A percentile compares a stretch with the other conserved stretches of the same genome.
These are phyloP conservation scores for Tragelaphus scriptus DNA, from an alignment of 2,113 vertebrate species.

Conservation along the genomic window DNA sequence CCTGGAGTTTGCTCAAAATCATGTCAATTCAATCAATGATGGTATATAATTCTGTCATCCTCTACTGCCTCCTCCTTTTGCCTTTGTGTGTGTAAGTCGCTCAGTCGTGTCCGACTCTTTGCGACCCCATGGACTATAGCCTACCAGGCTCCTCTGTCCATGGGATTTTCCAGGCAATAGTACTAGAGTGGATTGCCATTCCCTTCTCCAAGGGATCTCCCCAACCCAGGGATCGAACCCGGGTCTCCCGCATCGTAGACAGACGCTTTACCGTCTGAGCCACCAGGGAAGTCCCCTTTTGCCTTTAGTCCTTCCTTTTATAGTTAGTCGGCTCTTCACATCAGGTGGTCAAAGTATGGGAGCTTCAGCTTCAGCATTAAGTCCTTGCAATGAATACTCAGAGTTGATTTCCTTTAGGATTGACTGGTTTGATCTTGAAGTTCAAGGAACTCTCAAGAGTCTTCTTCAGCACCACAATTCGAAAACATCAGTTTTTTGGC, in stretches of 20 bases:
- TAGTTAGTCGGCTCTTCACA: background rate
- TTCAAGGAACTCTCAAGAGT: background rate
- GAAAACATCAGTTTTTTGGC: background rate
- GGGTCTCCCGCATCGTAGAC: too few species aligned
- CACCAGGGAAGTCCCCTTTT: too few species aligned
- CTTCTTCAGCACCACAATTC: background rate
- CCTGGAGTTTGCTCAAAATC: background rate
- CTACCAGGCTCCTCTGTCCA: too few species aligned
- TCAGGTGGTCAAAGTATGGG: background rate
- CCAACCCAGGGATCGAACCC: too few species aligned
- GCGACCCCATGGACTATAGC: too few species aligned
- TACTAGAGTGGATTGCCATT: too few species aligned
- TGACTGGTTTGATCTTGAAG: background rate
- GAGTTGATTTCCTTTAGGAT: background rate
- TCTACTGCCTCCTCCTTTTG: background rate
- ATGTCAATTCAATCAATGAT: background rate
- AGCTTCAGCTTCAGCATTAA: background rate
- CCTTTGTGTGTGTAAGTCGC: too few species aligned
- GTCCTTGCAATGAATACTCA: background rate
- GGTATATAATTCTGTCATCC: background rate
- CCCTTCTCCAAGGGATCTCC: too few species aligned
- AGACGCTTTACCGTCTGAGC: too few species aligned
- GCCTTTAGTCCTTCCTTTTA: background rate
- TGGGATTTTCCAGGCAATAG: too few species aligned
- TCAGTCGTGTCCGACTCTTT: too few species aligned